Evolutionary conservation across 2,797 vertebrate genomes (phyloP), one percentile per base, ranked within the genome.

Genomic region (Cercopithecus mitis): DNA sequence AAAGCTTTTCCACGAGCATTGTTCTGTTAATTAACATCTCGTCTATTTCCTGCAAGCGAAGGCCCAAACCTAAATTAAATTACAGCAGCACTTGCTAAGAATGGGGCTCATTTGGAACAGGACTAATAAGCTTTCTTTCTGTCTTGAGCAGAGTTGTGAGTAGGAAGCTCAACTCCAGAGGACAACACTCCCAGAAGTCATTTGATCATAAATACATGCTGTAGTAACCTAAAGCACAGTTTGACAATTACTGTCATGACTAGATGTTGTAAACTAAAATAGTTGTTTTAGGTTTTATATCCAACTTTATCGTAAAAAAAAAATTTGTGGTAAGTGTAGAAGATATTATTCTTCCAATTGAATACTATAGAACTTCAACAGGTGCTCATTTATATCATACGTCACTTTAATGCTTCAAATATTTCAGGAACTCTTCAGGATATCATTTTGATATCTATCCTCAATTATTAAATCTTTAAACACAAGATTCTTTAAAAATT

Each of bases 11-110:
- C 43, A 94, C 50, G 88, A 93, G 64, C 55, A 92, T 94, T 96
- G 36, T 95, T 95, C 55, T 64, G 61, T 91, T 95, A 84, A 97
- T 94, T 96, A 97, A 93, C 77, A 90, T 45, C 39, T 25, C 76
- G 10, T 83, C 90, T 95, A 50, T 80, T 97, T 97, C 58, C 67
- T 88, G 33, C 64, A 94, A 97, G 93, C 89, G 88, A 97, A 89
- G 39, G 33, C 70, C 20, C 27, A 24, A 96, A 67, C 85, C 94
- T 94, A 97, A 92, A 88, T 90, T 96, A 94, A 97, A 97, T 93
- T 86, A 88, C 14, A 70, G 77, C 76, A 77, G 76, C 10, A 2
- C 30, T 95, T 64, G 27, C 33, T 84, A 76, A 88, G 45, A 85
- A 90, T 33, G n/a, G 70, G 22, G 33, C 41, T 87, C 41, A 89